These are phyloP conservation scores for Lycodopsis pacificus DNA, from an alignment of 2,797 vertebrate species.

Conservation along the genomic window DNA sequence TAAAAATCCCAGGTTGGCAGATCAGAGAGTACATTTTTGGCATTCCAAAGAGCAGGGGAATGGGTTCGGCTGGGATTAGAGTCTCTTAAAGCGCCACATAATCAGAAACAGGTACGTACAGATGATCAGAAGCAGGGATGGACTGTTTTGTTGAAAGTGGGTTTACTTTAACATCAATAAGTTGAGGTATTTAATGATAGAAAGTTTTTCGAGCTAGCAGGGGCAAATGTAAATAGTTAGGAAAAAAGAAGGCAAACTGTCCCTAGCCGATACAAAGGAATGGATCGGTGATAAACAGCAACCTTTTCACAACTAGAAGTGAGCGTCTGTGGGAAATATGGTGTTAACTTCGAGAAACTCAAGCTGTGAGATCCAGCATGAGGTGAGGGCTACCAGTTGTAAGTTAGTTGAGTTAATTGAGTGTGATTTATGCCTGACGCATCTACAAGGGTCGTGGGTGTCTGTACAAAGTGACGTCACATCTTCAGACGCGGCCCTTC, in stretches of 20 bases:
- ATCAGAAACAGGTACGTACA: conserved; percentile 32
- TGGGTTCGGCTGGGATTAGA: conserved; percentile 55
- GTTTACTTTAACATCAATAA: not conserved
- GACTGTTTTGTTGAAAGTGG: not conserved
- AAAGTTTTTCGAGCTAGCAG: not conserved
- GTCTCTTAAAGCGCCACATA: conserved; percentile 18
- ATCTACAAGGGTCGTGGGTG: not conserved
- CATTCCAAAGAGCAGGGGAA: conserved; percentile 65
- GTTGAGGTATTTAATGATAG: not conserved
- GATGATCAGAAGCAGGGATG: conserved; percentile 5
- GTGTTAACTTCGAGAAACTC: not conserved
- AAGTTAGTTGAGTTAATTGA: not conserved
- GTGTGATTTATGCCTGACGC: not conserved
- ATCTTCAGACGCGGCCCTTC: not conserved
- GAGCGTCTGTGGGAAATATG: not conserved
- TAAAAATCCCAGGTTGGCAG: conserved; percentile 60
- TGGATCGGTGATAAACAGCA: not conserved
- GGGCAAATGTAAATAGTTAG: not conserved
- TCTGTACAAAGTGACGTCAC: not conserved
- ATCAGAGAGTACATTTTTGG: conserved; percentile 57
- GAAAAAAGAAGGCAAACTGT: not conserved
- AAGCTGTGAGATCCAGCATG: not conserved
- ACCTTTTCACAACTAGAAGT: not conserved
- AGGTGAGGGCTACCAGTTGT: not conserved
- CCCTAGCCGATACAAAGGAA: not conserved